Evolutionary conservation across 2,113 vertebrate genomes (phyloP).

Genomic region (Mustela nigripes): DNA sequence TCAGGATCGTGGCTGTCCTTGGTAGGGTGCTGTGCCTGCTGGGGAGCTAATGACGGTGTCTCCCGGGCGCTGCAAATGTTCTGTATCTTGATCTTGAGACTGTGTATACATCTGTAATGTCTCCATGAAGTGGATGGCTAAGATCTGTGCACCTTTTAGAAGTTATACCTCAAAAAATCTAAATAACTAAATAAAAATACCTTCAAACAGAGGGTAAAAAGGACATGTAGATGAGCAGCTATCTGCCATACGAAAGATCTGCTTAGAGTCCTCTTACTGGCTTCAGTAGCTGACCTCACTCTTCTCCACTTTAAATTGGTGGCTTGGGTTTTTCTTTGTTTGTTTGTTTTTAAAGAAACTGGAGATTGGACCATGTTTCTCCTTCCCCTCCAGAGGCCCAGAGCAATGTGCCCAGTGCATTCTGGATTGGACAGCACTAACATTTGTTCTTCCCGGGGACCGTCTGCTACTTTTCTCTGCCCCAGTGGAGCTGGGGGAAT

Average conservation of each 20-base stretch:
- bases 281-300: not conserved
- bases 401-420: conserved; percentile 4
- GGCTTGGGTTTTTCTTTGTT: conserved; percentile 40
- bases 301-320: not conserved
- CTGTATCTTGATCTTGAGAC: not conserved
- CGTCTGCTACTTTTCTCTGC: conserved; percentile 78
- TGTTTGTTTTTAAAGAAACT: conserved; percentile 54
- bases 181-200: not conserved
- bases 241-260: not conserved
- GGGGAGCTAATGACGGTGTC: not conserved
- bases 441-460: conserved; percentile 74
- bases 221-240: not conserved
- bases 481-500: conserved; percentile 71
- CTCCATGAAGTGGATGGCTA: not conserved
- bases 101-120: not conserved
- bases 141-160: not conserved
- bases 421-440: conserved; percentile 39
- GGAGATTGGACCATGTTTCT: not conserved
- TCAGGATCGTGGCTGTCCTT: not conserved
- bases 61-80: not conserved
- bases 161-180: not conserved
- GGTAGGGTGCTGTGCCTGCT: not conserved
- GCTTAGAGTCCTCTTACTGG: not conserved
- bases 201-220: not conserved
- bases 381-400: conserved; percentile 24